Conservation (phyloP, 1,140 invertebrate species). For the Drosophila burlai region DNA sequence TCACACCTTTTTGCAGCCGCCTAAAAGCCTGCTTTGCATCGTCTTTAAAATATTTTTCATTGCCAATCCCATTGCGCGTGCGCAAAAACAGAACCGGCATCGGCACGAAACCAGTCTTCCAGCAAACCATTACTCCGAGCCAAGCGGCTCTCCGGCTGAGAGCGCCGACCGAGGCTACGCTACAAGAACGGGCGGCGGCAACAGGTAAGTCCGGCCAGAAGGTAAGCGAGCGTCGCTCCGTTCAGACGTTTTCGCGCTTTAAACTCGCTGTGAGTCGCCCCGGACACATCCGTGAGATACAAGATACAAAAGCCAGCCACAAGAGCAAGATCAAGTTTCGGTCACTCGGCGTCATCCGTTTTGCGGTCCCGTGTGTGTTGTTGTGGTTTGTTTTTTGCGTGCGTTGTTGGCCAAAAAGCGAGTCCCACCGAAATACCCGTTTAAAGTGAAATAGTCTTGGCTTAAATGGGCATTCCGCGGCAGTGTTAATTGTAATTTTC, state of each 20-base stretch:
- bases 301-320: constrained; percentile 12
- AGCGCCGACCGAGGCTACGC: constrained; percentile 33
- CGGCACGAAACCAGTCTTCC: constrained; percentile 72
- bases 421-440: constrained; percentile 19
- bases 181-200: constrained; percentile 54
- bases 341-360: constrained; percentile 70
- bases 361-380: constrained; percentile 38
- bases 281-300: constrained; percentile 30
- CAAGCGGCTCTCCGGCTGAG: constrained; percentile 32
- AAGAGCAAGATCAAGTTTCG: constrained; percentile 74
- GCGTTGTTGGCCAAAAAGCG: constrained; percentile 48
- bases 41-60: constrained; percentile 32
- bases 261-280: constrained; percentile 24
- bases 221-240: constrained; percentile 75
- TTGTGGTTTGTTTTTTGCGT: constrained; percentile 41
- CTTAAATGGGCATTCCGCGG: constrained; percentile 35
- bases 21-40: constrained; percentile 15
- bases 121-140: constrained; percentile 2
- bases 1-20: constrained; percentile 1
- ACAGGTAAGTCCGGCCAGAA: constrained; percentile 75
- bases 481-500: constrained; percentile 34
- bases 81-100: constrained; percentile 80
- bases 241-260: constrained; percentile 70
- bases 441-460: constrained; percentile 44
- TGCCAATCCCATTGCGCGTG: constrained; percentile 66